Evolutionary conservation across 2,888 invertebrate genomes (phyloP), one percentile per base, ranked within the genome.

Genomic region (Kuschelorhynchus macadamiae): DNA sequence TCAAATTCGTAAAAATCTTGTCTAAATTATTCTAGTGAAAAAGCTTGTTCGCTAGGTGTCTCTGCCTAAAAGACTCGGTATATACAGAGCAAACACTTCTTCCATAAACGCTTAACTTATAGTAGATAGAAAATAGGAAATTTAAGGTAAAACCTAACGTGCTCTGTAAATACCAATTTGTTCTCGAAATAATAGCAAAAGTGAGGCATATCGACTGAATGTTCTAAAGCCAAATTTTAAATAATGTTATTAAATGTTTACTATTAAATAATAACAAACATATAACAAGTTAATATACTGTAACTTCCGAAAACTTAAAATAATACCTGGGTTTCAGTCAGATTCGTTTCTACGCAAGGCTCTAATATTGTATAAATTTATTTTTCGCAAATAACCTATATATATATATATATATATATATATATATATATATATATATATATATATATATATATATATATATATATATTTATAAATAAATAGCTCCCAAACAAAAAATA

Each of bases 151-250:
- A 25, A 5, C 11, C 12, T 36, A 12, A n/a, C 36, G 11, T 2
- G 36, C 36, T 11, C 36, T 11, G 36, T 36, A 36, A 7, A 36
- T 36, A 12, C 11, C 12, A 36, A 55, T 33, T 36, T 33, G 52
- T 52, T 52, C 36, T 18, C 17, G 14, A 41, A 56, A 56, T 32
- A n/a, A 7, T 25, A 56, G 2, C 39, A 56, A 21, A 55, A 39
- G 20, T 18, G 44, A 44, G 55, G 56, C 50, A 55, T 47, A 42
- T 36, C 44, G 67, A 67, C 67, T 67, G 67, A 67, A 67, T 67
- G 62, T 62, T 67, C 52, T 49, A 62, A 61, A 67, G 62, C 67
- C 67, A 67, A 67, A 67, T 67, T 67, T 66, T 18, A 61, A 67
- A 55, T 67, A 64, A 32, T 59, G 52, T 47, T 61, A 42, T 63